Evolutionary conservation across 1,140 invertebrate genomes (phyloP).

Genomic region (Drosophila virilis): DNA sequence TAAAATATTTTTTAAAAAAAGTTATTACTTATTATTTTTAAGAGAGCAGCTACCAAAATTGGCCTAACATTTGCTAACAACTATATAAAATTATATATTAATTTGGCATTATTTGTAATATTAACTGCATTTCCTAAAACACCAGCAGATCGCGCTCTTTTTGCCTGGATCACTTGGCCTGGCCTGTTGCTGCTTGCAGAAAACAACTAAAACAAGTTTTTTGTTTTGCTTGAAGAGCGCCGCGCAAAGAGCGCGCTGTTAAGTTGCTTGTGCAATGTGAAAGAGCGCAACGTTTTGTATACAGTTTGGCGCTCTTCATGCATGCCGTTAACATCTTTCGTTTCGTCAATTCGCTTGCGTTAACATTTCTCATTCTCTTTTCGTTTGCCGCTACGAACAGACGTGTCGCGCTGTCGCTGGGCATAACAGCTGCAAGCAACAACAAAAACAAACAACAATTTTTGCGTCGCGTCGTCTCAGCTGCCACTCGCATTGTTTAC

Average conservation of each 20-base stretch:
- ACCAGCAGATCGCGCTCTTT: background rate
- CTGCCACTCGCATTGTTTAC: conserved; percentile 38
- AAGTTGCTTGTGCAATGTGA: background rate
- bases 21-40: background rate
- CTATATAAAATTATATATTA: too few species aligned
- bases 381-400: conserved; percentile 49
- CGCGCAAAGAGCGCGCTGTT: background rate
- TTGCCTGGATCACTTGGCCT: background rate
- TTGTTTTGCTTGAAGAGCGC: background rate
- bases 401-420: conserved; percentile 52
- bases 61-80: too few species aligned
- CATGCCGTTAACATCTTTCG: conserved; percentile 3
- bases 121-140: too few species aligned
- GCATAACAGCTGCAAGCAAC: conserved; percentile 28
- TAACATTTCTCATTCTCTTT: conserved; percentile 47
- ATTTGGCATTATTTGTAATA: too few species aligned
- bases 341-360: conserved; percentile 16
- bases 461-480: conserved; percentile 43
- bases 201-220: conserved; percentile 10
- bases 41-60: too few species aligned
- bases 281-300: conserved; percentile 10
- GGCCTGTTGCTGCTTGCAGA: conserved; percentile 14
- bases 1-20: background rate
- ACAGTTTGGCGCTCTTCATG: conserved; percentile 20
- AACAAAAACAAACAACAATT: conserved; percentile 33